These are phyloP conservation scores for Hydrophis major DNA, from an alignment of 2,797 vertebrate genomes.

Conservation along the genomic window DNA sequence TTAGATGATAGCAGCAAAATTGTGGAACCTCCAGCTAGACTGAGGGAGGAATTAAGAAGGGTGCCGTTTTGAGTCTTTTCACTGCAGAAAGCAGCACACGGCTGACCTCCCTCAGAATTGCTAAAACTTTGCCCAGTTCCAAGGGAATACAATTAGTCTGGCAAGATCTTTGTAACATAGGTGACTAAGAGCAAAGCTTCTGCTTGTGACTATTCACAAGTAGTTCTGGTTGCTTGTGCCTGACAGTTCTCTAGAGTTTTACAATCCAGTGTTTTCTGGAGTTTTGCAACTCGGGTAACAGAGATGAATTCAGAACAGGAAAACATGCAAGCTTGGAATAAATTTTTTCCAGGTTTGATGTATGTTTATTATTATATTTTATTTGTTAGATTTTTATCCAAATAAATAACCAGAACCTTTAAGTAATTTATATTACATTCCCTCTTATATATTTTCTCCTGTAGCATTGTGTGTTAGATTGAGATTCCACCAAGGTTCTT, in stretches of 20 bases:
- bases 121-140: too few relatives aligned
- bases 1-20: neutral
- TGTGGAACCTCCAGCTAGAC: too few relatives aligned
- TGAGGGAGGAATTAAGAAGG: too few relatives aligned
- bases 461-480: neutral
- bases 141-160: too few relatives aligned
- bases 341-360: neutral
- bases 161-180: too few relatives aligned
- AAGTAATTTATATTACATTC: neutral
- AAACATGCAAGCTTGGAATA: neutral
- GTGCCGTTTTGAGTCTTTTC: too few relatives aligned
- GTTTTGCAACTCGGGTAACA: neutral
- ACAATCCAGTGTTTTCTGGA: neutral
- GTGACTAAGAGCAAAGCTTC: too few relatives aligned
- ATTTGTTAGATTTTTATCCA: neutral
- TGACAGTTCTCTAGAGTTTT: neutral
- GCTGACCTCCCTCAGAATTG: too few relatives aligned
- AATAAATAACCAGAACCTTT: neutral
- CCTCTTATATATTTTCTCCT: neutral
- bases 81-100: too few relatives aligned
- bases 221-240: too few relatives aligned
- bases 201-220: too few relatives aligned
- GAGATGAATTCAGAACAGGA: neutral
- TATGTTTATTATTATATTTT: neutral
- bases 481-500: neutral